Percentiles rank a stretch among this genome's conserved stretches.
These are phyloP conservation scores for Drosophila imparisetae DNA, from an alignment of 2,888 invertebrate species.

Conservation along the genomic window DNA sequence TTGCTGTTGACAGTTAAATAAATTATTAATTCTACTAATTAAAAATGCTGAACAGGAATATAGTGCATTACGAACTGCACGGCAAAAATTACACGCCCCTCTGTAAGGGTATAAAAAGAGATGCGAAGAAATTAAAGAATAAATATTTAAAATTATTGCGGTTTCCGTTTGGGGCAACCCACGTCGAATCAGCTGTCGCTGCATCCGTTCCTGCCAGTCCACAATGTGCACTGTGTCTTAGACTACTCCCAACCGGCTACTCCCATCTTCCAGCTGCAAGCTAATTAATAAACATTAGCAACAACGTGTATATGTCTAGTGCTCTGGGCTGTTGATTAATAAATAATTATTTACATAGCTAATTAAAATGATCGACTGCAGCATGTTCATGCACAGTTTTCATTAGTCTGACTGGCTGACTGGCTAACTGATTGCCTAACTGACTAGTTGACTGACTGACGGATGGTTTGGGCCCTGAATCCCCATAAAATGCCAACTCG, in stretches of 20 bases:
- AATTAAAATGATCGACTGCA: constrained; percentile 62
- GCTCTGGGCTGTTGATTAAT: constrained; percentile 52
- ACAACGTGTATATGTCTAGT: constrained; percentile 19
- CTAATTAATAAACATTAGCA: constrained; percentile 65
- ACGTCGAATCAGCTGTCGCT: constrained; percentile 29
- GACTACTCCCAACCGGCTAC: constrained; percentile 3
- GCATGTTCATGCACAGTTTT: constrained; percentile 70
- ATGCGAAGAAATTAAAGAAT: constrained; percentile 4
- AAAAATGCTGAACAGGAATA: not conserved
- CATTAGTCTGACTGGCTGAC: constrained; percentile 46
- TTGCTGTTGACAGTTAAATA: not conserved
- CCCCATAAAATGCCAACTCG: constrained; percentile 29
- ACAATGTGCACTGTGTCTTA: not conserved
- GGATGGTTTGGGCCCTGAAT: constrained; percentile 23
- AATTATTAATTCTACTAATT: not conserved
- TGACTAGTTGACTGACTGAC: constrained; percentile 1
- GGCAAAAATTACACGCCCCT: not conserved
- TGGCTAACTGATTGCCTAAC: not conserved
- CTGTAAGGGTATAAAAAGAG: not conserved
- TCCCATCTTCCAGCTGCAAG: constrained; percentile 3
- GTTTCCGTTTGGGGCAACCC: constrained; percentile 58
- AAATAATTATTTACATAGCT: constrained; percentile 69
- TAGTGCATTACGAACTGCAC: not conserved
- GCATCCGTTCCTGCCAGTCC: constrained; percentile 20
- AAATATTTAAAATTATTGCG: constrained; percentile 54